Evolutionary conservation across 2,888 invertebrate species (phyloP).

Genomic region (Phragmatobia fuliginosa): DNA sequence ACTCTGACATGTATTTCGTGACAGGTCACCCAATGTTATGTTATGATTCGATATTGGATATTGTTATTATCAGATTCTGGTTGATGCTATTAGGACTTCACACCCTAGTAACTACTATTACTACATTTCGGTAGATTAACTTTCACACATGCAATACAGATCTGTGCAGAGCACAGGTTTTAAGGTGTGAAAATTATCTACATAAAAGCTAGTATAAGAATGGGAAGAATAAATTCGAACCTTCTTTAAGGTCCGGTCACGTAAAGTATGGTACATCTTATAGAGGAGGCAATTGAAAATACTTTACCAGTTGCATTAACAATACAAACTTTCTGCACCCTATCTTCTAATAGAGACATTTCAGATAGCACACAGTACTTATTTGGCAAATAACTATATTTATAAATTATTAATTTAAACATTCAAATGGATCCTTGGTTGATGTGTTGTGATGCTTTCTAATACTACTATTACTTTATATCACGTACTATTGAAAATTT

Average conservation of each 20-base stretch:
- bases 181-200: neutral
- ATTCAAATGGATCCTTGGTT: neutral
- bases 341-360: neutral
- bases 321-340: neutral
- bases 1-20: constrained; percentile 21
- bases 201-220: neutral
- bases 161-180: neutral
- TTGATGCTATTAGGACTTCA: neutral
- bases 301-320: neutral
- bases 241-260: no score
- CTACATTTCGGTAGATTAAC: neutral
- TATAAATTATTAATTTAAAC: no score
- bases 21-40: constrained; percentile 16
- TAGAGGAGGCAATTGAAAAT: neutral
- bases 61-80: constrained; percentile 5
- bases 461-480: neutral
- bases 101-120: constrained; percentile 3
- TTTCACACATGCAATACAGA: neutral
- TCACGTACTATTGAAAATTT: constrained; percentile 4
- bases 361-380: neutral
- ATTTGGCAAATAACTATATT: neutral
- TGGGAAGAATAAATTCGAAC: neutral
- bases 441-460: neutral
- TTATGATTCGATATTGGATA: constrained; percentile 17
- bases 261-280: neutral